Conservation (phyloP, 2,113 vertebrate genomes). For the Gnathonemus echidnorhynchus region DNA sequence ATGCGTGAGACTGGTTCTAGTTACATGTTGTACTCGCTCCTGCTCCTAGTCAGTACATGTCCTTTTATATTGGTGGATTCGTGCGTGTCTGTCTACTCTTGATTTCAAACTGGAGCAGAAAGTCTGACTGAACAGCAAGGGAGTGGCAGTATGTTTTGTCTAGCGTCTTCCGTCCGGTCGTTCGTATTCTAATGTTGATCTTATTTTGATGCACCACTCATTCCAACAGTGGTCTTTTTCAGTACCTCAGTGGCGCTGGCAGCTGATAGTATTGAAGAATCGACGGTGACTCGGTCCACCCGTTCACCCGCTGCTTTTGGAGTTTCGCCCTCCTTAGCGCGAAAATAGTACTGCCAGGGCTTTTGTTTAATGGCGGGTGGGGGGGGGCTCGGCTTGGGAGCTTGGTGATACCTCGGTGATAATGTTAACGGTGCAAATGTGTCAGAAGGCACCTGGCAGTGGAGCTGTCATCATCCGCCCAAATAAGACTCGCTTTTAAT, state of each 20-base stretch:
- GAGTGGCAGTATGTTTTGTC: not conserved
- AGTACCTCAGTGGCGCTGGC: not conserved
- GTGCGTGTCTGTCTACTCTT: not conserved
- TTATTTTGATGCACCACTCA: not conserved
- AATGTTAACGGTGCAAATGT: slow-evolving; percentile 55
- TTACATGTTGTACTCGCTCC: slow-evolving; percentile 55
- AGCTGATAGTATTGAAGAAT: slow-evolving; percentile 1
- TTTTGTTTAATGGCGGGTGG: not conserved
- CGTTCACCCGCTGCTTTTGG: not conserved
- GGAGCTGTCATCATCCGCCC: slow-evolving; percentile 40
- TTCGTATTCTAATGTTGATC: not conserved
- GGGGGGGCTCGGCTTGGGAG: slow-evolving; percentile 38
- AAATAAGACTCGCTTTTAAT: slow-evolving; percentile 53
- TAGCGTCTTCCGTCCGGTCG: not conserved
- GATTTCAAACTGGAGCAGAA: not conserved
- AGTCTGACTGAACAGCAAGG: not conserved
- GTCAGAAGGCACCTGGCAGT: slow-evolving; percentile 46
- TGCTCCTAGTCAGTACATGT: slow-evolving; percentile 29
- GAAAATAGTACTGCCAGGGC: not conserved
- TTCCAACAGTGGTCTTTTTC: not conserved
- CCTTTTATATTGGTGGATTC: not conserved
- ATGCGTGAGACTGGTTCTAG: slow-evolving; percentile 47
- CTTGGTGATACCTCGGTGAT: slow-evolving; percentile 32
- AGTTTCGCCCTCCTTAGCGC: not conserved
- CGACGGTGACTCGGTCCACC: not conserved